Evolutionary conservation across 2,888 invertebrate species (phyloP).

Genomic region (Philereme transversata): DNA sequence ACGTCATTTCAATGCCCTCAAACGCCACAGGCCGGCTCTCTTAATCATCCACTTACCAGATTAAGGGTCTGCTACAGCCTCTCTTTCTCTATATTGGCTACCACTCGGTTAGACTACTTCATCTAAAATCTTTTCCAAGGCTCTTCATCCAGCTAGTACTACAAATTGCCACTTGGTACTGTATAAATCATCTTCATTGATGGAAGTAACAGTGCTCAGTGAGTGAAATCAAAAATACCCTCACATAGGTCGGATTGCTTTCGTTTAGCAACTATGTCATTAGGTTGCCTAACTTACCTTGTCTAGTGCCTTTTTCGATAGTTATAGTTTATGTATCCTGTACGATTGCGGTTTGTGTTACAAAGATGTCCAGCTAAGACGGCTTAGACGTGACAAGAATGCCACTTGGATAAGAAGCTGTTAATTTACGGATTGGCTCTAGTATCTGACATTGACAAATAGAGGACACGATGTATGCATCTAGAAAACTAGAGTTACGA

Average conservation of each 20-base stretch:
- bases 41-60: too few relatives aligned
- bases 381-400: conserved; percentile 58
- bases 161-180: too few relatives aligned
- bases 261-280: conserved; percentile 53
- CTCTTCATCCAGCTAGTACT: too few relatives aligned
- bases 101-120: too few relatives aligned
- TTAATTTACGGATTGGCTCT: conserved; percentile 9
- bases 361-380: conserved; percentile 65
- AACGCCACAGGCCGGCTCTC: too few relatives aligned
- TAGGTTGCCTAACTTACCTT: conserved; percentile 62
- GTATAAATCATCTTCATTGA: too few relatives aligned
- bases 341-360: conserved; percentile 56
- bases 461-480: not conserved
- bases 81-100: too few relatives aligned
- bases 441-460: conserved; percentile 2
- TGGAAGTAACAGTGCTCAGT: not conserved
- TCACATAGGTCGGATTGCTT: conserved; percentile 13
- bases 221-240: conserved; percentile 16
- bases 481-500: too few relatives aligned
- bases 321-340: conserved; percentile 68
- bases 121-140: too few relatives aligned
- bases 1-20: too few relatives aligned
- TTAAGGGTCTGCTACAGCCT: too few relatives aligned
- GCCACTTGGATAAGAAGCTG: conserved; percentile 19
- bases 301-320: conserved; percentile 60